Base-by-base conservation (phyloP, 2,888 invertebrate genomes). In the Meiosimyza decipiens region DNA sequence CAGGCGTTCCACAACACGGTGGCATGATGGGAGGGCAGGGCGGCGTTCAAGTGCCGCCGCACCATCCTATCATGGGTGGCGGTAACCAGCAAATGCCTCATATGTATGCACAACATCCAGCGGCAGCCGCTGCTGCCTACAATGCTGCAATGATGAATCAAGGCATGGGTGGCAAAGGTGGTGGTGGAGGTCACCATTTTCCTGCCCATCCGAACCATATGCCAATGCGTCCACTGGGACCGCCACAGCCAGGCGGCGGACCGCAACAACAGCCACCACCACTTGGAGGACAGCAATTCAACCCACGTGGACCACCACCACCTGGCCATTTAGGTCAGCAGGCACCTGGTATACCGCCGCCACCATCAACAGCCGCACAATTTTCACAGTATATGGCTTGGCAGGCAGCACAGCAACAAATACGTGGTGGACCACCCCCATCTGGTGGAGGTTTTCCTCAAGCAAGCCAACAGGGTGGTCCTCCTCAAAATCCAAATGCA, bases 401-500 rank as follows among this genome's bases (percentile, higher is more conserved):
- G 84, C 74, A 83, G 40, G 18, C 84, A 11, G 83, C 82, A 57
- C 85, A 83, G 49, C 80, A 82, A 59, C 77, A 79, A 57, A 72
- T 80, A 9, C 83, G 84, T 47, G 81, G 82, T 40, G 80, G 80
- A 51, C 79, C 81, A 3, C 77, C 77, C 3, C 77, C 77, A n/a
- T 75, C 76, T 33, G 80, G 77, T 0, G 76, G 74, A 9, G 76
- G 72, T 68, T 74, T 77, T 1, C 60, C 73, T 9, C 77, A 73
- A 40, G 73, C 71, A 33, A 79, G 76, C 15, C 77, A 77, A 22
- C 79, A 79, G 18, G 82, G 80, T 22, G 81, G 80, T 54, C 84
- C 82, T 16, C 82, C 82, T 1, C 85, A 85, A 68, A 87, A 87
- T 79, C 87, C 86, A 0, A 87, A 87, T 75, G 85, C 86, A 50